Conservation (phyloP, 2,797 vertebrate species). For the Argya squamiceps region DNA sequence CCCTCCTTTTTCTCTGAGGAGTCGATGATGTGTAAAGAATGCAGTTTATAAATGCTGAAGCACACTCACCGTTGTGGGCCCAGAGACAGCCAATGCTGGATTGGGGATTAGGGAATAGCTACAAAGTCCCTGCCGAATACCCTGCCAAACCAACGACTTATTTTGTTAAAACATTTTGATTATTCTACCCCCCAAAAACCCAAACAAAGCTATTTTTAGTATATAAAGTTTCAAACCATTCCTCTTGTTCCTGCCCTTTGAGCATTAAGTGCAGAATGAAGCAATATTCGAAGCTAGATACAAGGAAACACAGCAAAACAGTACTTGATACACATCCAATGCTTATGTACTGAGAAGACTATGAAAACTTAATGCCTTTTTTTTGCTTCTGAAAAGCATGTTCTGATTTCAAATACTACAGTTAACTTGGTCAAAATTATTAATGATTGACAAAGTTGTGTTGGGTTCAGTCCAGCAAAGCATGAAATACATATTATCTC, state of each 20-base stretch:
- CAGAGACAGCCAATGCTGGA: background rate
- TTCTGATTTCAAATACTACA: background rate
- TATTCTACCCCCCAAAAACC: background rate
- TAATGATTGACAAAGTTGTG: background rate
- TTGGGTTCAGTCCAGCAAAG: background rate
- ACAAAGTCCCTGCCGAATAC: background rate
- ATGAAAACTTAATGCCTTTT: background rate
- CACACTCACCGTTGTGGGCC: background rate
- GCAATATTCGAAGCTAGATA: slow-evolving; percentile 10
- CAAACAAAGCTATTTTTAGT: slow-evolving; percentile 52
- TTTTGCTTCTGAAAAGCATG: background rate
- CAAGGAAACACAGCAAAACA: slow-evolving; percentile 20
- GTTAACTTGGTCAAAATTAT: background rate
- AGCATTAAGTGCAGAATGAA: background rate
- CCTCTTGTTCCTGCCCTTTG: background rate
- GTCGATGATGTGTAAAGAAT: background rate
- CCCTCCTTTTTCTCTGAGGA: background rate
- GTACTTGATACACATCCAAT: background rate
- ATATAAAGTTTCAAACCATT: background rate
- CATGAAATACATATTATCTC: rapidly evolving
- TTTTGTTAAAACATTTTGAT: slow-evolving; percentile 21
- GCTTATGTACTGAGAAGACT: background rate
- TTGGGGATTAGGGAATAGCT: background rate
- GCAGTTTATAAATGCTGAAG: background rate
- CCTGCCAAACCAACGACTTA: background rate